A percentile compares a stretch with the other conserved stretches of the same genome.
These are phyloP conservation scores for Struthio camelus DNA, from an alignment of 2,113 vertebrate species.

Conservation along the genomic window DNA sequence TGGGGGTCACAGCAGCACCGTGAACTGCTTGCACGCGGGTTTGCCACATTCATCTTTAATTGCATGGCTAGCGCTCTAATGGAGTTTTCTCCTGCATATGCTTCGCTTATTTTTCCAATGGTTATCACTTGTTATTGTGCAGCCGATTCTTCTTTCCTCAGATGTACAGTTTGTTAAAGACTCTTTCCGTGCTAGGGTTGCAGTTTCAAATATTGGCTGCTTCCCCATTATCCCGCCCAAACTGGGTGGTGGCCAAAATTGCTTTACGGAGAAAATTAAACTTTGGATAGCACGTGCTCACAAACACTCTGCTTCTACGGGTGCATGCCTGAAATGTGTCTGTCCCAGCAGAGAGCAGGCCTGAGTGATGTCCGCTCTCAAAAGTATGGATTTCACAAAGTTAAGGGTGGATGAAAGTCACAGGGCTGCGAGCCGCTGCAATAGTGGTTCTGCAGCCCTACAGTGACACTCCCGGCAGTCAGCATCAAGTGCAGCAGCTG, in stretches of 20 bases:
- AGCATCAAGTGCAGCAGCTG: conserved; percentile 9
- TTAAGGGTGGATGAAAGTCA: not conserved
- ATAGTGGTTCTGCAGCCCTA: not conserved
- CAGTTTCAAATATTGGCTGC: conserved; percentile 49
- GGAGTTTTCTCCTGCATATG: conserved; percentile 45
- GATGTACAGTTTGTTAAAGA: conserved; percentile 41
- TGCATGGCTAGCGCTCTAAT: conserved; percentile 25
- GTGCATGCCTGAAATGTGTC: not conserved
- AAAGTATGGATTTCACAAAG: not conserved
- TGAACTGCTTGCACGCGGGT: not conserved
- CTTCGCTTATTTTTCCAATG: not conserved
- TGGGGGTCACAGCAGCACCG: conserved; percentile 41
- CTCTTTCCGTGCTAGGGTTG: conserved; percentile 37
- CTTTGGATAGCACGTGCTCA: not conserved
- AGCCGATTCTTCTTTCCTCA: conserved; percentile 36
- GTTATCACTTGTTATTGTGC: conserved; percentile 44
- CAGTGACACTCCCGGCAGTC: not conserved
- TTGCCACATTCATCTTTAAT: conserved; percentile 55
- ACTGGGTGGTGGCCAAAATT: conserved; percentile 40
- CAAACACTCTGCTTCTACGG: not conserved
- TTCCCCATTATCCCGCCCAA: conserved; percentile 30
- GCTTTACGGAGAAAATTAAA: conserved; percentile 26
- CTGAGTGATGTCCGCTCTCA: not conserved
- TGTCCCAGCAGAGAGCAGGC: not conserved
- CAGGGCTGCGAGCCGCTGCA: not conserved